phyloP scores from a whole-genome alignment of 1,140 invertebrate species.

The Drosophila athabasca region DNA sequence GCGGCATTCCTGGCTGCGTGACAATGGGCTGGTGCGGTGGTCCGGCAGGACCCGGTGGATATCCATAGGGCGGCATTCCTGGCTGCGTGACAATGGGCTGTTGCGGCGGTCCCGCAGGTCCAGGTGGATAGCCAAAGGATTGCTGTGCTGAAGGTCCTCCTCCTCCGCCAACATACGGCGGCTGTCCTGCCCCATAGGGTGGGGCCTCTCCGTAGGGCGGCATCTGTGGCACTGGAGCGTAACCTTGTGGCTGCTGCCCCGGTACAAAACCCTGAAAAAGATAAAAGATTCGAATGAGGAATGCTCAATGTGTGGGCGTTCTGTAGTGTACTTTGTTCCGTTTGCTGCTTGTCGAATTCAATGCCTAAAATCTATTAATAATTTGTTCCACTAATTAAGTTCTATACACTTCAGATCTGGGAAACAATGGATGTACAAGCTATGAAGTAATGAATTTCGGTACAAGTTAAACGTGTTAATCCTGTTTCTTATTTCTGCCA shows the following conservation, averaged over 20 bases:
- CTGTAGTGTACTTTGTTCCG: background rate
- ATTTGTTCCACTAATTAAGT: constrained; percentile 6
- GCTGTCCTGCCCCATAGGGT: constrained; percentile 55
- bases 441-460: too few relatives aligned
- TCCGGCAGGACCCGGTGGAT: constrained; percentile 43
- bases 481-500: too few relatives aligned
- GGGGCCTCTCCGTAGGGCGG: constrained; percentile 63
- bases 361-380: background rate
- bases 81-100: background rate
- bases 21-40: constrained; percentile 61
- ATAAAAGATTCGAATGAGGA: constrained; percentile 17
- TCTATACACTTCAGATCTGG: too few relatives aligned
- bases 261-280: constrained; percentile 66
- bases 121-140: constrained; percentile 48
- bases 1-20: constrained; percentile 67
- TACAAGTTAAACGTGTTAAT: too few relatives aligned
- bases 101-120: constrained; percentile 41
- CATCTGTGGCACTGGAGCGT: constrained; percentile 75
- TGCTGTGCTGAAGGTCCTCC: constrained; percentile 46
- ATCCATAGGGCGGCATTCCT: constrained; percentile 9
- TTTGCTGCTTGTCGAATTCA: too few relatives aligned
- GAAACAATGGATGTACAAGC: too few relatives aligned
- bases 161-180: constrained; percentile 51
- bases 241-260: constrained; percentile 47
- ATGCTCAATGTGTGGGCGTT: constrained; percentile 26